phyloP scores from a whole-genome alignment of 2,888 invertebrate species.

The Serrognathus titanus region DNA sequence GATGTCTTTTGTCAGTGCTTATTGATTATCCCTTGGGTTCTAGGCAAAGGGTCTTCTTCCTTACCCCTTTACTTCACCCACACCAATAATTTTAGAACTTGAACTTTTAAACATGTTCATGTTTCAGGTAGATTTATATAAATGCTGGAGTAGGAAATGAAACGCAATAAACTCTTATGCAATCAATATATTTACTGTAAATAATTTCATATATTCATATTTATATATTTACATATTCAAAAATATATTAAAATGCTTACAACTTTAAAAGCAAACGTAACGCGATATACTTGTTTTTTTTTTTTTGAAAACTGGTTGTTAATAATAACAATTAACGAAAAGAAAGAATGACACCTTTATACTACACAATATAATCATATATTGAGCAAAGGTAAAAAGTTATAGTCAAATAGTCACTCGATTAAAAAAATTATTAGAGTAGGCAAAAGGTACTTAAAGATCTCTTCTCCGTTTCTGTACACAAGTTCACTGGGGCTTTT shows the following conservation, averaged over 20 bases:
- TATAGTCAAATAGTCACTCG: slow-evolving; percentile 2
- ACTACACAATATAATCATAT: slow-evolving; percentile 46
- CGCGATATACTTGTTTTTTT: slow-evolving; percentile 7
- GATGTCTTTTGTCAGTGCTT: no score
- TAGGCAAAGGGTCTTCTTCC: no score
- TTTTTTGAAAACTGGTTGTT: no score
- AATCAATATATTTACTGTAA: slow-evolving; percentile 28
- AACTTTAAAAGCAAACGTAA: slow-evolving; percentile 40
- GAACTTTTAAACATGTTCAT: no score
- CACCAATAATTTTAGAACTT: no score
- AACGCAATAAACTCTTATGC: slow-evolving; percentile 6
- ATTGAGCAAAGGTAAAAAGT: slow-evolving; percentile 46
- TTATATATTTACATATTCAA: slow-evolving; percentile 49
- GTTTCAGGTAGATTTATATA: no score
- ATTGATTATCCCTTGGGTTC: no score
- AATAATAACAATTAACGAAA: slow-evolving; percentile 20
- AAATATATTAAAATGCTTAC: slow-evolving; percentile 46
- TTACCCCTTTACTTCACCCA: no score
- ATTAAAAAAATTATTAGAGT: slow-evolving; percentile 18
- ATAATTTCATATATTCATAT: slow-evolving; percentile 41
- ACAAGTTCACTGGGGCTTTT: background rate
- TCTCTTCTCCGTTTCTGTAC: slow-evolving; percentile 18
- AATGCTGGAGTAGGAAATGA: background rate
- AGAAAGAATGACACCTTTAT: slow-evolving; percentile 37
- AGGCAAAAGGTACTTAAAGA: slow-evolving; percentile 37